Evolutionary conservation across 2,797 vertebrate genomes (phyloP).

Genomic region (Neopelma chrysocephalum): DNA sequence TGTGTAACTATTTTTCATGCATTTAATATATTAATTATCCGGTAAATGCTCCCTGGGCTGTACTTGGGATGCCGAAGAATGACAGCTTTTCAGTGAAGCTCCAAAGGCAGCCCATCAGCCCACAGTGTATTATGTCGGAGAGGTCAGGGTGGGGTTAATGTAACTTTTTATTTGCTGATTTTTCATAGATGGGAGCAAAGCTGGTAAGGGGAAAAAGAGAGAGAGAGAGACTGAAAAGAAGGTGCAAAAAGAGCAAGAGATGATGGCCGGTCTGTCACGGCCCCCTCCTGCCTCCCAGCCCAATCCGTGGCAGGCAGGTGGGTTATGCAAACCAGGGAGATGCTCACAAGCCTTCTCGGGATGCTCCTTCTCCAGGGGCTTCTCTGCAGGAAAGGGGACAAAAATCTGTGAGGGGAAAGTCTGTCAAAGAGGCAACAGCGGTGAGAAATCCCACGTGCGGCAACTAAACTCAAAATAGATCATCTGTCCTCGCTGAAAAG

Average conservation of each 20-base stretch:
- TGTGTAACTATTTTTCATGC: conserved; percentile 99
- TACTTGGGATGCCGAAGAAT: conserved; percentile 93
- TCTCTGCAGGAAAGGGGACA: background rate
- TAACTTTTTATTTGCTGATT: conserved; percentile 99
- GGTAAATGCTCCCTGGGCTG: conserved; percentile 99
- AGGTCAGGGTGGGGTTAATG: conserved; percentile 99
- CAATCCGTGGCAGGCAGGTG: conserved; percentile 64
- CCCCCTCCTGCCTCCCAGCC: conserved; percentile 52
- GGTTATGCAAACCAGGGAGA: conserved; percentile 18
- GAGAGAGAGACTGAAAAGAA: conserved; percentile 60
- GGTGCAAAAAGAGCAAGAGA: conserved; percentile 76
- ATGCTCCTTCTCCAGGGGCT: background rate
- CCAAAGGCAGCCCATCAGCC: conserved; percentile 92
- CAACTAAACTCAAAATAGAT: background rate
- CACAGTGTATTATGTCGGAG: conserved; percentile 95
- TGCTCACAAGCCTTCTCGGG: background rate
- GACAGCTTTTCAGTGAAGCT: conserved; percentile 94
- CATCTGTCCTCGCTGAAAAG: background rate
- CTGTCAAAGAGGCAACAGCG: background rate
- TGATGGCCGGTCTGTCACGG: conserved; percentile 71
- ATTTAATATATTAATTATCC: conserved; percentile 99
- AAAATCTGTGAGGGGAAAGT: background rate
- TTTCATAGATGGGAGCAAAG: conserved; percentile 92
- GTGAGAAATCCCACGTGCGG: background rate
- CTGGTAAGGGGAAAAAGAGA: conserved; percentile 67